phyloP scores from a whole-genome alignment of 2,797 vertebrate genomes.

The Allochrocebus solatus region DNA sequence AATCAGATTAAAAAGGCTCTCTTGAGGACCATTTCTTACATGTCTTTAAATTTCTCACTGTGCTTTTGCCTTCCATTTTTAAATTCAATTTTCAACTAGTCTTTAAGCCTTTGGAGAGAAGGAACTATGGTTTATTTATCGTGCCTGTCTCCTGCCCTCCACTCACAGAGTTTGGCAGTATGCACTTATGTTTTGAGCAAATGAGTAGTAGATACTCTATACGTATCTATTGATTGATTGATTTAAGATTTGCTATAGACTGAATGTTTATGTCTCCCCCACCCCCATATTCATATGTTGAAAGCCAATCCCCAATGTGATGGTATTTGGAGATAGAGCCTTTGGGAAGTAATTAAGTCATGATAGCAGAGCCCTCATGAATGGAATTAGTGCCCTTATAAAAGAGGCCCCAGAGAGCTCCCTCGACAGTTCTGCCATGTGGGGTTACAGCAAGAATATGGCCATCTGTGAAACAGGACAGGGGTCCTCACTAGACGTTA shows the following conservation, averaged over 20 bases:
- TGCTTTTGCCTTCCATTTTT: neutral
- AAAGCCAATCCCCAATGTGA: neutral
- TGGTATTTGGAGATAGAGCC: neutral
- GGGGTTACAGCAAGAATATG: neutral
- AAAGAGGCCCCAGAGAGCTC: neutral
- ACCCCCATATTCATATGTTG: neutral
- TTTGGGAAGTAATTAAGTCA: neutral
- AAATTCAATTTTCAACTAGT: slow-evolving; percentile 12
- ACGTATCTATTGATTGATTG: neutral
- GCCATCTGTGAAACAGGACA: neutral
- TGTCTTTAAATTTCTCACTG: neutral
- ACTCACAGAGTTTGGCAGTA: neutral
- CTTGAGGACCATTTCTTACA: slow-evolving; percentile 2
- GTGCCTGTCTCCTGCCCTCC: neutral
- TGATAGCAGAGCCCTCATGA: neutral
- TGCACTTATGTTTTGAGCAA: neutral
- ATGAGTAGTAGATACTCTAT: neutral
- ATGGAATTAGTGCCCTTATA: neutral
- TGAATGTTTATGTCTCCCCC: neutral
- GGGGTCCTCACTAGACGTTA: neutral
- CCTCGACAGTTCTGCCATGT: neutral
- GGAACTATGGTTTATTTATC: neutral
- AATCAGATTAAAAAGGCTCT: neutral
- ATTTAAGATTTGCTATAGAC: neutral
- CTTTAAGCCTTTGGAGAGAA: neutral